phyloP scores from a whole-genome alignment of 2,888 invertebrate species.

The Cotesia congregata region DNA sequence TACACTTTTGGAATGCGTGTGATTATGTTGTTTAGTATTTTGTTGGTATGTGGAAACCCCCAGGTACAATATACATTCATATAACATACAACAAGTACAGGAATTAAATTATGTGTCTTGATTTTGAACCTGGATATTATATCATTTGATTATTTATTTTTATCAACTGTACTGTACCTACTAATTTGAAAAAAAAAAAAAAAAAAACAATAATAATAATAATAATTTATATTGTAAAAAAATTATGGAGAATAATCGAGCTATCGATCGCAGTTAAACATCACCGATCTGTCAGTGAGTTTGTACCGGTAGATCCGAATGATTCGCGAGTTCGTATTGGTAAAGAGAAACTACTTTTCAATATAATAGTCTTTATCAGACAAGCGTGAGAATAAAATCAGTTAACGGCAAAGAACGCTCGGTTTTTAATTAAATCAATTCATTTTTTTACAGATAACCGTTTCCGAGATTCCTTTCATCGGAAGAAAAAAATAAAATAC shows the following conservation, averaged over 20 bases:
- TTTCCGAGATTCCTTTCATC: no score
- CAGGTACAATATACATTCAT: no score
- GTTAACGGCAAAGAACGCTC: not conserved
- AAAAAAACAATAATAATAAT: no score
- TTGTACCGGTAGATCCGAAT: not conserved
- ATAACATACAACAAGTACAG: no score
- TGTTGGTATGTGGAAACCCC: not conserved
- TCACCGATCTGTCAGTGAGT: not conserved
- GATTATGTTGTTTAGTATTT: not conserved
- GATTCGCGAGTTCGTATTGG: not conserved
- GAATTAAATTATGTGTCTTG: not conserved
- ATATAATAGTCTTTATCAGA: not conserved
- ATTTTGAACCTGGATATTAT: not conserved
- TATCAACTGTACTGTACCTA: no score
- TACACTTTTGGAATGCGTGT: not conserved
- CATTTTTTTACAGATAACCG: not conserved
- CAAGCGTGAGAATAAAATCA: not conserved
- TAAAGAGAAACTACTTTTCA: not conserved
- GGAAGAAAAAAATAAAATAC: no score
- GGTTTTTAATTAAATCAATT: not conserved
- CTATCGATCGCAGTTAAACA: not conserved
- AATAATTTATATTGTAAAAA: not conserved
- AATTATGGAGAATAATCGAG: not conserved
- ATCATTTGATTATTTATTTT: no score
- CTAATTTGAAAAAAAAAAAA: no score